Evolutionary conservation across 2,113 vertebrate genomes (phyloP), one percentile per base, ranked within the genome.

Genomic region (Xiphorhynchus elegans): DNA sequence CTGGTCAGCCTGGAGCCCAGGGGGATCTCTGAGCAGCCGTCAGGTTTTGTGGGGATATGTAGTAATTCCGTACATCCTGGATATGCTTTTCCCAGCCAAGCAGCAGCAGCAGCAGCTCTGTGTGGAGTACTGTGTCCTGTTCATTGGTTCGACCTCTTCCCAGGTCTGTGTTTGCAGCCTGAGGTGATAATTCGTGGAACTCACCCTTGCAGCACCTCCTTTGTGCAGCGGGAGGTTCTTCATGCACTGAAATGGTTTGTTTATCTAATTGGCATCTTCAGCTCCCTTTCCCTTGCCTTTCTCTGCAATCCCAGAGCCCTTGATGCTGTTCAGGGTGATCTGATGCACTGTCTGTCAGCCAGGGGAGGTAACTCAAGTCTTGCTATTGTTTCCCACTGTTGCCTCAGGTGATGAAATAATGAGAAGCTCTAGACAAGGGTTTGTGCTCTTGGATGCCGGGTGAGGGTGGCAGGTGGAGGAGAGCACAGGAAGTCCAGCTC

Each of bases 71-170:
- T 13, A 3, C 17, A 10, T 3, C 47, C 68, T 31, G 9, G 74
- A 3, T 4, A 0, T 0, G 33, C 74, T 80, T 52, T 53, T 17
- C 7, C 1, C 52, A 62, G 62, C 77, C 10, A 17, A 7, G 12
- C 25, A 49, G 40, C 40, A 40, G 39, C 39, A 40, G 58, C 21
- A 5, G 58, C 17, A 2, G 66, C 28, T 23, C 72, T 4, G 17
- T 7, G 42, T 40, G 3, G 5, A 17, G 49, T 3, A 0, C 87
- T 56, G 87, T 66, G 31, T 60, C 53, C 83, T 17, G 25, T 33
- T 60, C 66, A 18, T 83, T 37, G 20, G 29, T 18, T 7, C 59
- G 0, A 24, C 37, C 53, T 46, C 66, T 28, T 37, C 29, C 37
- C 73, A 5, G 13, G n/a, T n/a, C 50, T 26, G 50, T 47, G 49